Evolutionary conservation across 2,888 invertebrate species (phyloP).

Genomic region (Invenusta paracnida): DNA sequence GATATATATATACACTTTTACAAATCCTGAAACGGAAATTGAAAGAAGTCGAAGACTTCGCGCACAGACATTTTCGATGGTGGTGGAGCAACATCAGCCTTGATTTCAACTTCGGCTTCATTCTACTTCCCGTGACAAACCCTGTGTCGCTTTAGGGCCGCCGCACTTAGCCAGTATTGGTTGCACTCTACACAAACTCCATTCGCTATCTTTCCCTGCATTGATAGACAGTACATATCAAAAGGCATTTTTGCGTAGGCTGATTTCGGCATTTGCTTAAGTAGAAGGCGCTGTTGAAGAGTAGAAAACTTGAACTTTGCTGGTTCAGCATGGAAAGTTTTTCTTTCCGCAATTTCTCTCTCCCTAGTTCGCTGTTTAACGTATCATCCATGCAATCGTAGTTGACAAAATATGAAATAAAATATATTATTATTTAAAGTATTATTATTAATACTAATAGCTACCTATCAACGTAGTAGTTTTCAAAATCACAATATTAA

Average conservation of each 20-base stretch:
- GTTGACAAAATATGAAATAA: not conserved
- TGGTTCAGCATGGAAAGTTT: constrained; percentile 16
- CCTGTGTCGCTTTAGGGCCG: constrained; percentile 20
- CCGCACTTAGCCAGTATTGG: constrained; percentile 23
- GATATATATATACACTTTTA: constrained; percentile 25
- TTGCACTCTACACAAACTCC: constrained; percentile 25
- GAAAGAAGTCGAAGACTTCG: constrained; percentile 4
- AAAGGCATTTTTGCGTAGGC: constrained; percentile 15
- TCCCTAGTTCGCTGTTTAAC: not conserved
- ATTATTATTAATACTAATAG: not conserved
- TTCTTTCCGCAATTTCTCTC: not conserved
- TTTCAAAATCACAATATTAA: not conserved
- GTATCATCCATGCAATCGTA: not conserved
- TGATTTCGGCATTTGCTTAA: constrained; percentile 22
- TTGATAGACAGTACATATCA: constrained; percentile 22
- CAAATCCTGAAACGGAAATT: constrained; percentile 20
- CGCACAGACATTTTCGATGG: constrained; percentile 9
- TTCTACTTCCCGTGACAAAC: constrained; percentile 19
- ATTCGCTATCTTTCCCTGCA: constrained; percentile 23
- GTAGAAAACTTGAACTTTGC: constrained; percentile 22
- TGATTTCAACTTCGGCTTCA: constrained; percentile 27
- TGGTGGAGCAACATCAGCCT: constrained; percentile 29
- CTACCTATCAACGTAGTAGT: not conserved
- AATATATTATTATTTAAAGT: not conserved
- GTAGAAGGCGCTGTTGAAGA: constrained; percentile 27